A percentile compares a stretch with the other conserved stretches of the same genome.
These are phyloP conservation scores for Apeltes quadracus DNA, from an alignment of 2,113 vertebrate genomes.

Conservation along the genomic window DNA sequence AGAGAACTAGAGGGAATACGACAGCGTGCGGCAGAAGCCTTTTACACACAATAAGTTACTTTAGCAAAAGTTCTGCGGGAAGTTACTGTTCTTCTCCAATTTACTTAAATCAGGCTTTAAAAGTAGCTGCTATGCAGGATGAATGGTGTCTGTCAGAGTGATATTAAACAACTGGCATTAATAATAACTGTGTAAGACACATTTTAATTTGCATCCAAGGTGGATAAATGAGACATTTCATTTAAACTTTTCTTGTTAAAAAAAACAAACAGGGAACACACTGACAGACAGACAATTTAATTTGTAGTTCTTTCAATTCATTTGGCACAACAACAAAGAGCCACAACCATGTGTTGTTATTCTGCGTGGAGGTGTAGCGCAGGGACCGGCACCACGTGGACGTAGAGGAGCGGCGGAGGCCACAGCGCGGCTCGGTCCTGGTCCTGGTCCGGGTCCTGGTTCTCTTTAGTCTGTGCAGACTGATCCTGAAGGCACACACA, in stretches of 20 bases:
- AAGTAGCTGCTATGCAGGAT: no score
- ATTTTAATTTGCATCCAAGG: no score
- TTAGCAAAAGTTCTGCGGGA: no score
- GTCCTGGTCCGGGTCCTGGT: slow-evolving; percentile 9
- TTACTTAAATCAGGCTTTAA: no score
- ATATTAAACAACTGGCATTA: background rate
- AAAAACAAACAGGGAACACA: background rate
- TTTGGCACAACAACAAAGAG: slow-evolving; percentile 50
- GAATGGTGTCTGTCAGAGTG: background rate
- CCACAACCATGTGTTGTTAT: slow-evolving; percentile 26
- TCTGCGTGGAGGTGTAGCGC: slow-evolving; percentile 25
- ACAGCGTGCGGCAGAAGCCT: no score
- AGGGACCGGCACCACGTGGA: background rate
- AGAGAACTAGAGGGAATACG: no score
- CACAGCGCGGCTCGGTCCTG: slow-evolving; percentile 7
- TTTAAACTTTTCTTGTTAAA: background rate
- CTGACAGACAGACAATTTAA: slow-evolving; percentile 49
- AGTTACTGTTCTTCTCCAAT: no score
- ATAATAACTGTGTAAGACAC: background rate
- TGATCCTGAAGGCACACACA: slow-evolving; percentile 51
- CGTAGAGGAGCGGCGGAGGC: background rate
- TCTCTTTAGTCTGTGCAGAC: slow-evolving; percentile 34
- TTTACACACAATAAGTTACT: no score
- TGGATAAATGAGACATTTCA: no score
- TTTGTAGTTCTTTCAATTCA: slow-evolving; percentile 46